Conservation (phyloP, 2,888 invertebrate species). For the Xanthorhoe designata region DNA sequence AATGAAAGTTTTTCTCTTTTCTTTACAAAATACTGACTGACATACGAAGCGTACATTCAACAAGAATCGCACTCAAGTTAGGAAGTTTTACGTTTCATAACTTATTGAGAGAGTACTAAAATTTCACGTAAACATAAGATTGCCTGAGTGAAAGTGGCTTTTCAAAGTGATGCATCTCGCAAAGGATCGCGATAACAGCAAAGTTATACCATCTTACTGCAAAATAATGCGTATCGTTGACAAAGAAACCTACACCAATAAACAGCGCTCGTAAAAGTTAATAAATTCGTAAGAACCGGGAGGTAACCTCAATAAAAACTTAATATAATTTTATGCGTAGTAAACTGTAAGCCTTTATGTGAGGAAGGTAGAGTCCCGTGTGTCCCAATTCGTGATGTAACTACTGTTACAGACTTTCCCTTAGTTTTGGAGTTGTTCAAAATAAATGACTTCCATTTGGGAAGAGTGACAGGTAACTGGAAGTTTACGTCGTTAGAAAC, state of each 20-base stretch:
- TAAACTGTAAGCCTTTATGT: slow-evolving; percentile 43
- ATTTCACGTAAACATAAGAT: slow-evolving; percentile 14
- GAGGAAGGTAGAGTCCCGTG: slow-evolving; percentile 41
- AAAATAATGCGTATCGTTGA: slow-evolving; percentile 33
- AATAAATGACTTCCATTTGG: slow-evolving; percentile 73
- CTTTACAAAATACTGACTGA: slow-evolving; percentile 67
- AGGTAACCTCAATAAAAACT: slow-evolving; percentile 46
- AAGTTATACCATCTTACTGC: slow-evolving; percentile 6
- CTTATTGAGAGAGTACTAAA: background rate
- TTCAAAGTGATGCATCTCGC: slow-evolving; percentile 2
- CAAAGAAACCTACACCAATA: slow-evolving; percentile 43
- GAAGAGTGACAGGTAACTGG: slow-evolving; percentile 66
- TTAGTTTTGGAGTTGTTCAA: slow-evolving; percentile 70
- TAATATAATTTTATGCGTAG: slow-evolving; percentile 48
- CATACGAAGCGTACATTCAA: slow-evolving; percentile 53
- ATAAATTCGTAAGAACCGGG: slow-evolving; percentile 44
- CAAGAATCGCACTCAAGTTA: slow-evolving; percentile 27
- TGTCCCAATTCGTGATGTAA: slow-evolving; percentile 60
- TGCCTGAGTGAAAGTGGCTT: slow-evolving; percentile 19
- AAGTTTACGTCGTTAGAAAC: slow-evolving; percentile 65
- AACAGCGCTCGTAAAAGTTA: slow-evolving; percentile 45
- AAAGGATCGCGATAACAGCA: slow-evolving; percentile 10
- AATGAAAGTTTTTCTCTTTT: slow-evolving; percentile 81
- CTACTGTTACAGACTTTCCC: slow-evolving; percentile 64
- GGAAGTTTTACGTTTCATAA: slow-evolving; percentile 9